Evolutionary conservation across 2,888 invertebrate genomes (phyloP).

Genomic region (Eupithecia dodoneata): DNA sequence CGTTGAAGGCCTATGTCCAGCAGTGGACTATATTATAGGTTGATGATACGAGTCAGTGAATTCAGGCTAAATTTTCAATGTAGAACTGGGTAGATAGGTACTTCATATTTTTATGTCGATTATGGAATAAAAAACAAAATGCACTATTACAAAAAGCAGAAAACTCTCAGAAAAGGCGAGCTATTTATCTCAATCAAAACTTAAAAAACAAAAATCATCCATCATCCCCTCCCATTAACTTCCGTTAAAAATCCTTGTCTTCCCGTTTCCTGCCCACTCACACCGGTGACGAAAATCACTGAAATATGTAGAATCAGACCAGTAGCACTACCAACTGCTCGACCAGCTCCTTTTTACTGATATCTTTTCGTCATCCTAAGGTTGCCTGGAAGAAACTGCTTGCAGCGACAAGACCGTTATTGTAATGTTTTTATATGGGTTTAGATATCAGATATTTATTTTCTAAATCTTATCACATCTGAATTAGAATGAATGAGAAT

Average conservation of each 20-base stretch:
- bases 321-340: neutral
- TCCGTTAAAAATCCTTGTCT: slow-evolving; percentile 43
- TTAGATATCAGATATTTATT: too few relatives aligned
- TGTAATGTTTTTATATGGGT: too few relatives aligned
- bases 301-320: neutral
- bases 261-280: slow-evolving; percentile 47
- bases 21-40: too few relatives aligned
- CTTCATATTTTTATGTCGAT: neutral
- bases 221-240: slow-evolving; percentile 28
- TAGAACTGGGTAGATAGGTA: neutral
- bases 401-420: too few relatives aligned
- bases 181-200: slow-evolving; percentile 11
- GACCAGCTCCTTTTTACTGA: neutral
- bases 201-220: slow-evolving; percentile 22
- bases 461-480: too few relatives aligned
- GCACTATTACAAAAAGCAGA: neutral
- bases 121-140: neutral
- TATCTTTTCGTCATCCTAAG: too few relatives aligned
- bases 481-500: too few relatives aligned
- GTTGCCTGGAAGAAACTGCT: too few relatives aligned
- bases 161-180: neutral
- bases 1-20: too few relatives aligned
- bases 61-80: neutral
- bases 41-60: too few relatives aligned
- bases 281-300: slow-evolving; percentile 32